phyloP scores from a whole-genome alignment of 2,113 vertebrate genomes.

The Corythornis madagascariensis region DNA sequence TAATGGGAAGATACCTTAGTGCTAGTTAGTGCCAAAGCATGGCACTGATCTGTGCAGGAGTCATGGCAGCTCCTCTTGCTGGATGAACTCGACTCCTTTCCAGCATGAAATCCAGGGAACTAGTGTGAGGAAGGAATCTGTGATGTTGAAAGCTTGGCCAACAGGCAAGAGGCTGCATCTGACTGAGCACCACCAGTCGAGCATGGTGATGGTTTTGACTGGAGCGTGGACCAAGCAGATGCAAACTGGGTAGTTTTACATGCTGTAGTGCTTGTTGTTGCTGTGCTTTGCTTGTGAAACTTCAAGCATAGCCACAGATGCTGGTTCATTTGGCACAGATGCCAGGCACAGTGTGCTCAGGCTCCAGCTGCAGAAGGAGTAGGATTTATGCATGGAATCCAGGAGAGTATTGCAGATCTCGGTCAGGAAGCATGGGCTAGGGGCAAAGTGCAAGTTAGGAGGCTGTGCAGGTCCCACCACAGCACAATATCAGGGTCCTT shows the following conservation, averaged over 20 bases:
- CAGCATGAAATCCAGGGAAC: not conserved
- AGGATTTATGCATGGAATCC: not conserved
- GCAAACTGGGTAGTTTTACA: not conserved
- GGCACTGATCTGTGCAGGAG: not conserved
- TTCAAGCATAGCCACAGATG: rapidly evolving
- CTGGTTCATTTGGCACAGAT: not conserved
- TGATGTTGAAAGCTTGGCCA: not conserved
- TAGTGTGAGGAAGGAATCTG: not conserved
- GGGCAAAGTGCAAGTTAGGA: not conserved
- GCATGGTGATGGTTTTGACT: not conserved
- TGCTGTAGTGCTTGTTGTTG: not conserved
- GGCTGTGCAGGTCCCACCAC: not conserved
- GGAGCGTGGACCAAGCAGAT: not conserved
- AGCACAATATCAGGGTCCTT: not conserved
- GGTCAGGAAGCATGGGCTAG: not conserved
- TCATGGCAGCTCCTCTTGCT: not conserved
- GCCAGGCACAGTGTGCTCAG: not conserved
- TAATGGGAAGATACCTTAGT: not conserved
- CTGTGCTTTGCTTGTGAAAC: not conserved
- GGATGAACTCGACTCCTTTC: not conserved
- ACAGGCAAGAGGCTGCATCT: not conserved
- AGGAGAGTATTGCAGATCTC: not conserved
- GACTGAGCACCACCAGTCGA: not conserved
- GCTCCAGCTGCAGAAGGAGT: not conserved
- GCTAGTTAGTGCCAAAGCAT: not conserved